phyloP scores from a whole-genome alignment of 2,797 vertebrate genomes.

The Squalus acanthias region DNA sequence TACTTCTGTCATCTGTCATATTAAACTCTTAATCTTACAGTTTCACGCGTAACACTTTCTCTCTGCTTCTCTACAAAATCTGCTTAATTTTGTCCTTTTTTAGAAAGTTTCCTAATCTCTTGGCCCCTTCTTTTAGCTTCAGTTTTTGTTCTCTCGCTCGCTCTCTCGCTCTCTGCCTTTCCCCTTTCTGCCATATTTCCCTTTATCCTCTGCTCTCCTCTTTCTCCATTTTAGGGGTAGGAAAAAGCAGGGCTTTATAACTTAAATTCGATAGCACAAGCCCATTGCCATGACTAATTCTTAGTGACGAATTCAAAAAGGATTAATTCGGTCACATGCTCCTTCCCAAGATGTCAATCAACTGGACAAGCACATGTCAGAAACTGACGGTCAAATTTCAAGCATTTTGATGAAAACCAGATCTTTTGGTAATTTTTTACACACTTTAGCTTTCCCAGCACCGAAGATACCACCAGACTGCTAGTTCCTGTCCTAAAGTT shows the following conservation, averaged over 20 bases:
- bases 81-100: background rate
- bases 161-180: background rate
- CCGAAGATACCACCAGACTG: too few relatives aligned
- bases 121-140: background rate
- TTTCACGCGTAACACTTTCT: background rate
- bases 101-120: background rate
- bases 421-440: too few relatives aligned
- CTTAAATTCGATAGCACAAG: background rate
- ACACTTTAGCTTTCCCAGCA: too few relatives aligned
- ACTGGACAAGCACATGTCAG: background rate
- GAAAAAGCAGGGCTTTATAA: background rate
- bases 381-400: background rate
- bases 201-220: background rate
- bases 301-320: background rate
- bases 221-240: background rate
- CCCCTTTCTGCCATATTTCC: background rate
- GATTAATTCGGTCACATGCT: background rate
- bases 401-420: background rate
- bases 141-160: background rate
- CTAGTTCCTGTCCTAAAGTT: too few relatives aligned
- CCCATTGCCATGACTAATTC: background rate
- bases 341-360: background rate
- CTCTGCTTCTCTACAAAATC: background rate
- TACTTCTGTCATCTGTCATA: background rate
- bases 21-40: background rate